Evolutionary conservation across 2,797 vertebrate genomes (phyloP).

Genomic region (Sardinella longiceps): DNA sequence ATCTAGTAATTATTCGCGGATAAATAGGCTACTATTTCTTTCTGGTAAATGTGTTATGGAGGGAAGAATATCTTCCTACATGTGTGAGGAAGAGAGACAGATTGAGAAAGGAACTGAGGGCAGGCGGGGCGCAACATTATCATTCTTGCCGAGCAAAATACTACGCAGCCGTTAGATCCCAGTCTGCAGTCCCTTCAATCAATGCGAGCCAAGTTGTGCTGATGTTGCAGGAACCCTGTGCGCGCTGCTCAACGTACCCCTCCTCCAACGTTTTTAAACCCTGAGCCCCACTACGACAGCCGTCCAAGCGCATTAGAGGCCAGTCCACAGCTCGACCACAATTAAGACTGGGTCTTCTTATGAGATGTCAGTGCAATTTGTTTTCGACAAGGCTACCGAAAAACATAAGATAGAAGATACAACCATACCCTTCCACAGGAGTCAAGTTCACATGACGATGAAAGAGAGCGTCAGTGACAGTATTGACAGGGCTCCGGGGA

Average conservation of each 20-base stretch:
- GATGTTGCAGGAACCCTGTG: slow-evolving; percentile 74
- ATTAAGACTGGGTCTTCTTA: slow-evolving; percentile 74
- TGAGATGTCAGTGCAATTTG: slow-evolving; percentile 78
- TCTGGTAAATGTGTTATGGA: background rate
- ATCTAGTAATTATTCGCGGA: slow-evolving; percentile 11
- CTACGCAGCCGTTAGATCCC: slow-evolving; percentile 75
- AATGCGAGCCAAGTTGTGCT: slow-evolving; percentile 82
- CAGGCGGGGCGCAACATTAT: slow-evolving; percentile 60
- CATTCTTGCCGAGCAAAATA: slow-evolving; percentile 77
- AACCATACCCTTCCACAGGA: slow-evolving; percentile 20
- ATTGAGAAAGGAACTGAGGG: background rate
- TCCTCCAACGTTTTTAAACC: slow-evolving; percentile 62
- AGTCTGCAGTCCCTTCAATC: slow-evolving; percentile 81
- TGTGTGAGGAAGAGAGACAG: background rate
- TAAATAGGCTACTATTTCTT: background rate
- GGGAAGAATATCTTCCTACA: background rate
- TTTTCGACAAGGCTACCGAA: slow-evolving; percentile 73
- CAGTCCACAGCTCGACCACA: slow-evolving; percentile 74
- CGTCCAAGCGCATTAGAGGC: slow-evolving; percentile 77
- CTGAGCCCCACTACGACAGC: slow-evolving; percentile 63
- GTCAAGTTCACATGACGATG: slow-evolving; percentile 36
- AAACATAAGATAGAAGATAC: slow-evolving; percentile 51
- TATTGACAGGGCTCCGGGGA: slow-evolving; percentile 18
- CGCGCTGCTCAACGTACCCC: slow-evolving; percentile 54
- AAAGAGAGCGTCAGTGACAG: background rate